A percentile compares a stretch with the other conserved stretches of the same genome.
phyloP scores from a whole-genome alignment of 2,888 invertebrate genomes.

The Pammene fasciana region DNA sequence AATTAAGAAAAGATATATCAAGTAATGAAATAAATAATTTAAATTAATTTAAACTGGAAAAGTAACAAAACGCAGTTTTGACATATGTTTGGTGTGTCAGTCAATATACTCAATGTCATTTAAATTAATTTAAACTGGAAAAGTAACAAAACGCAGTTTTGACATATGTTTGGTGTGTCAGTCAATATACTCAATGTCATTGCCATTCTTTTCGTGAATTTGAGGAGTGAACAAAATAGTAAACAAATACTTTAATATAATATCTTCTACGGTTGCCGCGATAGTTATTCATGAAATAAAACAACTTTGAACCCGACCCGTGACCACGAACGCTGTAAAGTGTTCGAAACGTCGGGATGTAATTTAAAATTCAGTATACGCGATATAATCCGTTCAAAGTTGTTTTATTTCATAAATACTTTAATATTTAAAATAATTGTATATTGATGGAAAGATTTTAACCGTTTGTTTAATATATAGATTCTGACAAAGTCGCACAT shows the following conservation, averaged over 20 bases:
- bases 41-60: neutral
- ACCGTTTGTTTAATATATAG: neutral
- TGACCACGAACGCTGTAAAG: too few relatives aligned
- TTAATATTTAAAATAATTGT: neutral
- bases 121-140: neutral
- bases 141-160: constrained; percentile 26
- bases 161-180: neutral
- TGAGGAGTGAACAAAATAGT: too few relatives aligned
- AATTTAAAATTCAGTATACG: too few relatives aligned
- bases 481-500: neutral
- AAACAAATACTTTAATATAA: constrained; percentile 8
- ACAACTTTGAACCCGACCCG: too few relatives aligned
- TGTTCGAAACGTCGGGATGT: too few relatives aligned
- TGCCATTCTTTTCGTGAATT: neutral
- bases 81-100: neutral
- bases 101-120: neutral
- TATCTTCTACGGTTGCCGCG: too few relatives aligned
- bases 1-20: neutral
- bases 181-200: neutral
- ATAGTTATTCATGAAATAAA: too few relatives aligned
- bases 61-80: constrained; percentile 26
- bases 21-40: neutral
- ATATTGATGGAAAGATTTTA: neutral
- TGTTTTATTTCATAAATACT: too few relatives aligned
- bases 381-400: too few relatives aligned